These are phyloP conservation scores for Drosophila stalkeri DNA, from an alignment of 2,888 invertebrate species.

Conservation along the genomic window DNA sequence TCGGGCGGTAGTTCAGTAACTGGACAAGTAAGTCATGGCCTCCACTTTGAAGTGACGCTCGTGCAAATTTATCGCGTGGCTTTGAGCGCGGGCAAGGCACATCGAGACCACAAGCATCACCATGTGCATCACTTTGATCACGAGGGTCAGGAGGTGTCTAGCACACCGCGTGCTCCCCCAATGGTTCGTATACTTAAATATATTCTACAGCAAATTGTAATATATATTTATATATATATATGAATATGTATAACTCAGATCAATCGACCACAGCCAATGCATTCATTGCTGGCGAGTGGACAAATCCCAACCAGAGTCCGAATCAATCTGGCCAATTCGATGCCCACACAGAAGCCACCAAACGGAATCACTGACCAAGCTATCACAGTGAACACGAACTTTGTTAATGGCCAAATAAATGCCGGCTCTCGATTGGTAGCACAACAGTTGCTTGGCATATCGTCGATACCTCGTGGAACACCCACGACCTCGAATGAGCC, in stretches of 20 bases:
- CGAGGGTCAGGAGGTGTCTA: conserved; percentile 88
- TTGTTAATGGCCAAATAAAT: conserved; percentile 88
- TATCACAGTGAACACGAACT: conserved; percentile 85
- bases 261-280: conserved; percentile 86
- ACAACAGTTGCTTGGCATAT: conserved; percentile 86
- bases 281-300: conserved; percentile 87
- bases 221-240: not conserved
- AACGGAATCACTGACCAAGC: conserved; percentile 48
- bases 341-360: conserved; percentile 23
- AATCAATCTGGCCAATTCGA: conserved; percentile 86
- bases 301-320: conserved; percentile 87
- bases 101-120: conserved; percentile 94
- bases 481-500: conserved; percentile 15
- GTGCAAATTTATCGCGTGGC: conserved; percentile 92
- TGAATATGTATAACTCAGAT: conserved; percentile 73
- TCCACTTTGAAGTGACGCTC: conserved; percentile 90
- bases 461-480: conserved; percentile 26
- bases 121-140: conserved; percentile 93
- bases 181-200: conserved; percentile 62
- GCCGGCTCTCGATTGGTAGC: conserved; percentile 86
- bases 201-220: not conserved
- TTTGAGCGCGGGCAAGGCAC: conserved; percentile 93
- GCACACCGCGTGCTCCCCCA: conserved; percentile 86
- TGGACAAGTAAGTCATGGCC: conserved; percentile 81
- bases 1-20: conserved; percentile 87